Evolutionary conservation across 2,113 vertebrate genomes (phyloP), one percentile per base, ranked within the genome.

Genomic region (Paratilapia polleni): DNA sequence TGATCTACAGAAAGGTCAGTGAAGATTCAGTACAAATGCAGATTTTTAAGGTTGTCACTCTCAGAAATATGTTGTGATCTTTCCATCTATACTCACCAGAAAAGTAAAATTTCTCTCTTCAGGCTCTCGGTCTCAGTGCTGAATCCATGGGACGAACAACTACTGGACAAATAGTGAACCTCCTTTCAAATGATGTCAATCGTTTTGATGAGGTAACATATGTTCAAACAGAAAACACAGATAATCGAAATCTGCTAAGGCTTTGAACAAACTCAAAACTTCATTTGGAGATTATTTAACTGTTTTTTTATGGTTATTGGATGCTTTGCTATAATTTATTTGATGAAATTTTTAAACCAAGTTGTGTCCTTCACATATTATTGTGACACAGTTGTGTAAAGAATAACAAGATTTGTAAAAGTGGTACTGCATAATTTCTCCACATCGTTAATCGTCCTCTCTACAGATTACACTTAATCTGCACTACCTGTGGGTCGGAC

Each of bases 181-280:
- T 99, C 24, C 95, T 99, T 63, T 98, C 98, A 38, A 99, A 98
- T 1, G 98, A 99, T 6, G 97, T 98, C 88, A 98, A 97, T 91
- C 97, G 96, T 83, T 99, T 98, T 80, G 97, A 99, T 90, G 97
- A 99, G 96, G 98, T 68, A 17, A 70, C 64, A 7, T 70, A 41
- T 43, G 24, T 5, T 28, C 22, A 34, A 34, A 34, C 34, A 34
- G 4, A 34, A 74, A 4, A 22, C 2, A 13, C 4, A 24, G 11
- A 20, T 43, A 66, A 70, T 41, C 10, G 20, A 3, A 54, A 49
- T 52, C 49, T 19, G 49, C 3, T 52, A 52, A 52, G 49, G 49
- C 49, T 52, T 20, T 1, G 7, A 19, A 52, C 4, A 52, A 8
- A 52, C 15, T 19, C 15, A 5, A 47, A 15, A 47, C 43, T 15